Conservation (phyloP, 1,140 invertebrate species). For the Diabrotica virgifera region DNA sequence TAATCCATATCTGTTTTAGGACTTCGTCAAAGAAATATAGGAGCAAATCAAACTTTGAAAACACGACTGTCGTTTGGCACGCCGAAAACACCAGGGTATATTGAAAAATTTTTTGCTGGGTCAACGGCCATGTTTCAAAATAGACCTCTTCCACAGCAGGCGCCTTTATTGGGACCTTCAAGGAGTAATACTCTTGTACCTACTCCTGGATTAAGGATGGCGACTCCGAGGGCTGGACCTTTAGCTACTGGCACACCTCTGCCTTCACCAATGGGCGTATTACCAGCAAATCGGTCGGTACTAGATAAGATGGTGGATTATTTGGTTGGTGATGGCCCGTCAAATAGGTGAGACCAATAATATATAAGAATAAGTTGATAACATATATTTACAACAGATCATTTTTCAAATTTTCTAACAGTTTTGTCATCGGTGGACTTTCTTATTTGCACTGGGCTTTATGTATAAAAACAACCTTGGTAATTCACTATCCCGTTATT, state of each 20-base stretch:
- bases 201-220: neutral
- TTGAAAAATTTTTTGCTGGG: no score
- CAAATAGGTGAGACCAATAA: slow-evolving; percentile 56
- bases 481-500: no score
- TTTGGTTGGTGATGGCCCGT: slow-evolving; percentile 91
- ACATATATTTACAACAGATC: no score
- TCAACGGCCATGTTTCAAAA: no score
- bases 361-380: no score
- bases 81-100: slow-evolving; percentile 1
- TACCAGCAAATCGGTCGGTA: slow-evolving; percentile 53
- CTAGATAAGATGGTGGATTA: slow-evolving; percentile 91
- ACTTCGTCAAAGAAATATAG: neutral
- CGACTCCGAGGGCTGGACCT: neutral
- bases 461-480: no score
- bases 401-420: no score
- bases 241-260: slow-evolving; percentile 44
- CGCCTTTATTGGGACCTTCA: neutral
- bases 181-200: no score
- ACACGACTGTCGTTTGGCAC: slow-evolving; percentile 46
- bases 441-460: no score
- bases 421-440: no score
- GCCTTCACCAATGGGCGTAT: slow-evolving; percentile 53
- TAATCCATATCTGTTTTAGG: neutral
- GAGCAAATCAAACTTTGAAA: slow-evolving; percentile 4
- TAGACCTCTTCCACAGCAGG: neutral